A percentile compares a stretch with the other conserved stretches of the same genome.
phyloP scores from a whole-genome alignment of 1,140 invertebrate species.

The Drosophila repleta region DNA sequence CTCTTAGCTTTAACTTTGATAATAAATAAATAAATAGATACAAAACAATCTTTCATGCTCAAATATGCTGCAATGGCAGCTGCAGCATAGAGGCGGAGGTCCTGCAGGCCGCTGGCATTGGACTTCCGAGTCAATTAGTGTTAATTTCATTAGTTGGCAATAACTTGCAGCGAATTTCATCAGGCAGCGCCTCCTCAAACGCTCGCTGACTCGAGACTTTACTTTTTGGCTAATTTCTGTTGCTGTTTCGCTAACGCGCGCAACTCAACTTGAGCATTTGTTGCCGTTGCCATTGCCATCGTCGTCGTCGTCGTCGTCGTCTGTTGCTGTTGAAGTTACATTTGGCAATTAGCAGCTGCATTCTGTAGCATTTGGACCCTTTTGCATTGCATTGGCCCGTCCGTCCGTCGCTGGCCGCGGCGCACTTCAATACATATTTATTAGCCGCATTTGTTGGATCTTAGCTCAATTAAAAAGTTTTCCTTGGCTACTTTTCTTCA shows the following conservation, averaged over 20 bases:
- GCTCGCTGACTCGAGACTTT: conserved; percentile 44
- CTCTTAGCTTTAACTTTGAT: too few species aligned
- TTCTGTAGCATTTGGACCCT: conserved; percentile 38
- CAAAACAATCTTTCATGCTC: neutral
- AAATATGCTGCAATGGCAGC: conserved; percentile 2
- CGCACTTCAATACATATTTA: conserved; percentile 78
- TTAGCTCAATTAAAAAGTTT: conserved; percentile 82
- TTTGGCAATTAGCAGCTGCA: conserved; percentile 76
- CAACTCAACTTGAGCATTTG: conserved; percentile 66
- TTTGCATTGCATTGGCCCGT: neutral
- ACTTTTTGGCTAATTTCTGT: conserved; percentile 79
- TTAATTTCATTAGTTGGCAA: conserved; percentile 80
- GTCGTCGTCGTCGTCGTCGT: conserved; percentile 31
- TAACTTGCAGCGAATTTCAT: conserved; percentile 74
- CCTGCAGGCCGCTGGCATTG: conserved; percentile 6
- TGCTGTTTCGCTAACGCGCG: conserved; percentile 71
- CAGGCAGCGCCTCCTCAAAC: conserved; percentile 37
- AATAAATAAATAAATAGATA: too few species aligned
- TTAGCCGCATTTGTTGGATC: conserved; percentile 81
- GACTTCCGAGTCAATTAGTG: conserved; percentile 75
- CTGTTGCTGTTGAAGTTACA: conserved; percentile 58
- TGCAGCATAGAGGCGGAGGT: neutral
- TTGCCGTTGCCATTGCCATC: neutral
- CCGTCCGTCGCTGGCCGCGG: neutral
- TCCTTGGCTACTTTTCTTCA: conserved; percentile 79